Percentiles rank a stretch among this genome's conserved stretches.
Evolutionary conservation across 2,797 vertebrate species (phyloP).

Genomic region (Chiloscyllium punctatum): DNA sequence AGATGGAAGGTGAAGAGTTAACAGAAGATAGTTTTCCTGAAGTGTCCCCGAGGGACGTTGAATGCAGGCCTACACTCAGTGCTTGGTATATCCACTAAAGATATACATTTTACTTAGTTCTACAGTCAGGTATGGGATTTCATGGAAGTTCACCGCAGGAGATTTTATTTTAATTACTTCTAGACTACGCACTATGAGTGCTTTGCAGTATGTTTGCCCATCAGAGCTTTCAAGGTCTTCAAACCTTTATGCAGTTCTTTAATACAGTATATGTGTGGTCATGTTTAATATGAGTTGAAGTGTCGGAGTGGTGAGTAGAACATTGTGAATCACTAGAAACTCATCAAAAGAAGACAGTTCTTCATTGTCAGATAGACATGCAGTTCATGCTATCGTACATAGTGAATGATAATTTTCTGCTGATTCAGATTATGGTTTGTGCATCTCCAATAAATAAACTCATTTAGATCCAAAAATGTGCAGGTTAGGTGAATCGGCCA

Average conservation of each 20-base stretch:
- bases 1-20: not conserved
- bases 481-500: too few species aligned
- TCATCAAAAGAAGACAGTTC: not conserved
- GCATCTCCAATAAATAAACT: not conserved
- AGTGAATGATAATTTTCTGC: not conserved
- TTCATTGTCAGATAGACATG: not conserved
- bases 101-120: not conserved
- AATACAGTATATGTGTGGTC: too few species aligned
- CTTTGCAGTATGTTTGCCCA: not conserved
- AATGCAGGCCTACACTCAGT: not conserved
- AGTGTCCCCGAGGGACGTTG: not conserved
- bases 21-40: not conserved
- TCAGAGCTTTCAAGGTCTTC: not conserved
- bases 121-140: not conserved
- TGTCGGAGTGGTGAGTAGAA: not conserved
- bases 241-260: not conserved
- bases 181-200: not conserved
- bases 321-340: not conserved
- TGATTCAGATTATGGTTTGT: not conserved
- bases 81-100: not conserved
- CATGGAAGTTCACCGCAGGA: not conserved
- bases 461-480: not conserved
- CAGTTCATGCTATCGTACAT: not conserved
- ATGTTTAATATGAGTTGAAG: not conserved
- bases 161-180: not conserved